These are phyloP conservation scores for Saccopteryx bilineata DNA, from an alignment of 2,113 vertebrate genomes.

Conservation along the genomic window DNA sequence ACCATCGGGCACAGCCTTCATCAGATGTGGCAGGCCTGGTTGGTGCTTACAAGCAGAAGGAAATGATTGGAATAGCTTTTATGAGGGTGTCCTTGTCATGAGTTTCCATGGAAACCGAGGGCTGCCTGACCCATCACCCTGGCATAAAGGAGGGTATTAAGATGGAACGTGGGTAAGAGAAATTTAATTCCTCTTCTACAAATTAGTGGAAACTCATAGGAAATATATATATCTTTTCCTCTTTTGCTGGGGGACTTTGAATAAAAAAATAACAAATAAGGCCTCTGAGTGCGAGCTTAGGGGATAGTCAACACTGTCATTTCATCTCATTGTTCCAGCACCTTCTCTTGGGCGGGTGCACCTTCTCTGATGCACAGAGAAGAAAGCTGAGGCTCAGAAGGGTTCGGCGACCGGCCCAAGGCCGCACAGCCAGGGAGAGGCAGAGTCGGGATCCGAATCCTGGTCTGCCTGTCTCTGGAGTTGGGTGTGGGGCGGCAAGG, in stretches of 20 bases:
- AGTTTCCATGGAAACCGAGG: not conserved
- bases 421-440: not conserved
- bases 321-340: not conserved
- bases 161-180: not conserved
- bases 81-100: not conserved
- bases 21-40: slow-evolving; percentile 14
- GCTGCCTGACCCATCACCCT: not conserved
- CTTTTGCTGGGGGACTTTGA: not conserved
- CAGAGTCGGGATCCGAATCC: not conserved
- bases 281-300: not conserved
- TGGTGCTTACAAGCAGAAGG: not conserved
- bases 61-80: not conserved
- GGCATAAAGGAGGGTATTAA: not conserved
- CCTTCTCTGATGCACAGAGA: not conserved
- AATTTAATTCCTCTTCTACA: not conserved
- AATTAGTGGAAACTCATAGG: not conserved
- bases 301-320: not conserved
- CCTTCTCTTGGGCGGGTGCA: not conserved
- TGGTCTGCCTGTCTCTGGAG: not conserved
- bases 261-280: not conserved
- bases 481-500: not conserved
- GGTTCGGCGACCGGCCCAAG: not conserved
- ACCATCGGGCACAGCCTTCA: not conserved
- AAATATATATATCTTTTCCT: not conserved
- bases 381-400: not conserved